These are phyloP conservation scores for Buceros bicornis DNA, from an alignment of 2,797 vertebrate genomes.

Conservation along the genomic window DNA sequence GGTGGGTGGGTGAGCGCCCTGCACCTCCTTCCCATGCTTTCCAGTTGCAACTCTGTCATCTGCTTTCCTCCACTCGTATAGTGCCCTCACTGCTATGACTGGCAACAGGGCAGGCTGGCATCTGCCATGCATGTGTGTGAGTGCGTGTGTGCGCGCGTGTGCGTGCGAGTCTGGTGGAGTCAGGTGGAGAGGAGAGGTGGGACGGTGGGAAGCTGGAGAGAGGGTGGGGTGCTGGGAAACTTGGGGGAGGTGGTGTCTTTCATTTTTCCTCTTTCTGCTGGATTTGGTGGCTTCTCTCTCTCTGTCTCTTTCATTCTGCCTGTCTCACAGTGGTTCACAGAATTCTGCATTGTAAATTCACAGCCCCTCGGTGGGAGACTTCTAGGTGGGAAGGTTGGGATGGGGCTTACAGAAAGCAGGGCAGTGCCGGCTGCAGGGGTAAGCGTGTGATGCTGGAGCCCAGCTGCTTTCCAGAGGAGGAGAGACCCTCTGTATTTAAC, in stretches of 20 bases:
- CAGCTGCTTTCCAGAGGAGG: slow-evolving; percentile 38
- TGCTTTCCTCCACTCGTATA: slow-evolving; percentile 36
- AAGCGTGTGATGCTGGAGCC: not conserved
- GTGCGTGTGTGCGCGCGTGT: not conserved
- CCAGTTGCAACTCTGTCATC: not conserved
- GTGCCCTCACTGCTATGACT: slow-evolving; percentile 2
- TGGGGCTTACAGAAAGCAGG: not conserved
- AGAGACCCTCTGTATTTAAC: slow-evolving; percentile 23
- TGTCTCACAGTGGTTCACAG: slow-evolving; percentile 57
- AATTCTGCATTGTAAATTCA: slow-evolving; percentile 73
- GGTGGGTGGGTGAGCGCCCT: not conserved
- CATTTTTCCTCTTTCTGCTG: not conserved
- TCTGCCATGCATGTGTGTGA: slow-evolving; percentile 30
- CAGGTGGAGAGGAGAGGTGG: slow-evolving; percentile 54
- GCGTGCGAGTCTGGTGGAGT: slow-evolving; percentile 11
- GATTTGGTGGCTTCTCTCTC: slow-evolving; percentile 48
- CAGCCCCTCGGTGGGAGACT: not conserved
- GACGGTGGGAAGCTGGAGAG: not conserved
- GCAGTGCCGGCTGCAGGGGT: not conserved
- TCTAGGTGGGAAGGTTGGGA: not conserved
- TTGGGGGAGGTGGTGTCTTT: not conserved
- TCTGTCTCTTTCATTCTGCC: not conserved
- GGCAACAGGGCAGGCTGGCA: slow-evolving; percentile 29
- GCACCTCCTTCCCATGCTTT: slow-evolving; percentile 14
- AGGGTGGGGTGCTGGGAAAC: not conserved